Evolutionary conservation across 2,113 vertebrate species (phyloP).

Genomic region (Sialia sialis): DNA sequence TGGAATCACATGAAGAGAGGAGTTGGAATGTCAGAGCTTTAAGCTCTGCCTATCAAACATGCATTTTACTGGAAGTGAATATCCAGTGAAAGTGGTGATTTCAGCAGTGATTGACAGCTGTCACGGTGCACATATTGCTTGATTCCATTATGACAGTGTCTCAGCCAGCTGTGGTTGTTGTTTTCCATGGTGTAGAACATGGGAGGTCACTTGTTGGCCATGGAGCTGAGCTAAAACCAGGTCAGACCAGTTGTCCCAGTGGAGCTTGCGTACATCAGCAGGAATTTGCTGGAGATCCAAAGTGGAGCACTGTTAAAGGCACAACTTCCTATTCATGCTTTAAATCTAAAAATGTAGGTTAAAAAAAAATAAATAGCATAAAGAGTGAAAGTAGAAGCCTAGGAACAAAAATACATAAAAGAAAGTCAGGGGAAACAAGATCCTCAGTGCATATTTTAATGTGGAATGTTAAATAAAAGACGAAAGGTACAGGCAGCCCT

Average conservation of each 20-base stretch:
- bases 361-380: neutral
- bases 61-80: rapidly evolving
- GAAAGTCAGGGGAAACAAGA: neutral
- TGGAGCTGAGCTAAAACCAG: neutral
- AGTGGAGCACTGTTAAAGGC: neutral
- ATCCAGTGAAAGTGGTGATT: neutral
- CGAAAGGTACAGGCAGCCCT: neutral
- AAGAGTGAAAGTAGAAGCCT: neutral
- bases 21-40: neutral
- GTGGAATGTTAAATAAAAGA: neutral
- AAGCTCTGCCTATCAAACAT: rapidly evolving
- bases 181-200: neutral
- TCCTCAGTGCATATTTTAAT: neutral
- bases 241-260: neutral
- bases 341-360: neutral
- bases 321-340: neutral
- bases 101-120: neutral
- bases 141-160: neutral
- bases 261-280: neutral
- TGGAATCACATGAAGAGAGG: neutral
- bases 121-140: neutral
- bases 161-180: neutral
- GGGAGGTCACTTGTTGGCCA: neutral
- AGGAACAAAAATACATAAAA: neutral
- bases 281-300: neutral